phyloP scores from a whole-genome alignment of 2,113 vertebrate species.

The Actenoides hombroni region DNA sequence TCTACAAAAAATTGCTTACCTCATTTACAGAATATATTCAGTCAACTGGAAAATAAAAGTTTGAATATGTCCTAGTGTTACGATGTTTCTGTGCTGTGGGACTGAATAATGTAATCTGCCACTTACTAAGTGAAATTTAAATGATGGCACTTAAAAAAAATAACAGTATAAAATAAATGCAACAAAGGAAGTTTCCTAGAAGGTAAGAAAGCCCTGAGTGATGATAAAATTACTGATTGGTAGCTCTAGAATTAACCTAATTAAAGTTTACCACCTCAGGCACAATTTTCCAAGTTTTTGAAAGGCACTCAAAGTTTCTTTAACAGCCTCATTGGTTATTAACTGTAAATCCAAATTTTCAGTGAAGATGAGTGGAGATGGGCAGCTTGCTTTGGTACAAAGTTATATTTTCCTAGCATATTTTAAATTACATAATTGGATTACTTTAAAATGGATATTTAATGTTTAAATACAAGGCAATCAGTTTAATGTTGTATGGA shows the following conservation, averaged over 20 bases:
- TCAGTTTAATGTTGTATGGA: slow-evolving; percentile 50
- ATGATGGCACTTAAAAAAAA: slow-evolving; percentile 83
- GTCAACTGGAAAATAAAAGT: slow-evolving; percentile 79
- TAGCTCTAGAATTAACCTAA: slow-evolving; percentile 80
- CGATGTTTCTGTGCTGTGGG: slow-evolving; percentile 80
- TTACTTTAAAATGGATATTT: slow-evolving; percentile 57
- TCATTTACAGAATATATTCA: slow-evolving; percentile 86
- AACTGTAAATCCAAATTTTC: slow-evolving; percentile 73
- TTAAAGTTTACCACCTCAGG: slow-evolving; percentile 80
- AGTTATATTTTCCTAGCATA: slow-evolving; percentile 53
- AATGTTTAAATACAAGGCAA: slow-evolving; percentile 70
- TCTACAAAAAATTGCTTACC: slow-evolving; percentile 85
- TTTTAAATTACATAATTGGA: slow-evolving; percentile 53
- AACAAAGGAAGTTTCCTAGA: slow-evolving; percentile 74
- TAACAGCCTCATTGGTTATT: slow-evolving; percentile 70
- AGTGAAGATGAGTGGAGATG: slow-evolving; percentile 69
- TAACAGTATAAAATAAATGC: slow-evolving; percentile 72
- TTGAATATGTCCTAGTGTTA: slow-evolving; percentile 79
- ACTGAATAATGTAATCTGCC: slow-evolving; percentile 81
- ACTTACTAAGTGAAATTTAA: slow-evolving; percentile 87
- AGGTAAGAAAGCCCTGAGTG: slow-evolving; percentile 84
- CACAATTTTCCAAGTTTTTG: slow-evolving; percentile 78
- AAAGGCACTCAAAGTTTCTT: slow-evolving; percentile 81
- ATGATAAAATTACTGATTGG: slow-evolving; percentile 77
- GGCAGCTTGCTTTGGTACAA: slow-evolving; percentile 79